Base-by-base conservation (phyloP, 2,888 invertebrate genomes). In the Oasisia sp. region DNA sequence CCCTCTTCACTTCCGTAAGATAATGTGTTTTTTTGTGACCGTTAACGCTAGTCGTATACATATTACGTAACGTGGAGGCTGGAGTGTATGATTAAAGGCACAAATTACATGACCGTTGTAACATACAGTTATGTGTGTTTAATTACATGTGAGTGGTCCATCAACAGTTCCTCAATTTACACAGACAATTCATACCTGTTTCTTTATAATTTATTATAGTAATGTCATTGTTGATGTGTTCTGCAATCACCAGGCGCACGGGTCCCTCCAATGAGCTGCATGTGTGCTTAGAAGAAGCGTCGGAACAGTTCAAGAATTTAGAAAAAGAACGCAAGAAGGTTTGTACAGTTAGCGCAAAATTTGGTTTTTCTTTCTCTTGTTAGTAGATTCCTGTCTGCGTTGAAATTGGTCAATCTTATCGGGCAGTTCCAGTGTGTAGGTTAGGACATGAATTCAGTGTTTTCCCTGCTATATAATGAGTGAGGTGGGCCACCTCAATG, bases 251-350 rank as follows among this genome's bases (percentile, higher is more conserved):
- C 92, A 97, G 97, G 93, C 96, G 97, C 89, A 96, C 97, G 96
- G 96, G 96, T 12, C 96, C 96, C 91, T 95, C 96, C 7, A 95
- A 96, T 94, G 97, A 98, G 58, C 97, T 98, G 2, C 98, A 98
- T 96, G 97, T 97, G 12, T 97, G 97, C 0, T 97, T 98, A 8
- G 98, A 98, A 95, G 97, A 98, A 92, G 98, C 98, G 95, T 98
- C 98, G 95, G 98, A 98, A 93, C 98, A 98, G 94, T 98, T 98
- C 97, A 97, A 98, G 91, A 97, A 97, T 94, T 95, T 98, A 91
- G 98, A 98, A 95, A 97, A 98, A 92, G 98, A 98, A 95, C 97
- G 98, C 12, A 98, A 98, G 95, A 97, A 98, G 94, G 96, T 96
- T 94, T 92, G 92, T 56, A 32, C n/a, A n/a, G n/a, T 19, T 74